Base-by-base conservation (phyloP, 2,888 invertebrate genomes). In the Apotomis turbidana region DNA sequence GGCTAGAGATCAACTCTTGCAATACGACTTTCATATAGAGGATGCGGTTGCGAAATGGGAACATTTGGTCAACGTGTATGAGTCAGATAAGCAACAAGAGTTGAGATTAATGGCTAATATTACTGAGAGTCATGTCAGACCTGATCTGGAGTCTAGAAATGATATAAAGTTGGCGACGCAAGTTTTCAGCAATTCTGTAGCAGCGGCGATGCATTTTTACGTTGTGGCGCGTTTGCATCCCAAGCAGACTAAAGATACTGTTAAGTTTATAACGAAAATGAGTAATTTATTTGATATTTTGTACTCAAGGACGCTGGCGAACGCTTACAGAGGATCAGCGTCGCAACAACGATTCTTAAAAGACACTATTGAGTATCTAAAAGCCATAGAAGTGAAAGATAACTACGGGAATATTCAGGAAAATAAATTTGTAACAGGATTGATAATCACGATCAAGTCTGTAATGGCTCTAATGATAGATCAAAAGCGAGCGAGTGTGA, bases 1-100 rank as follows among this genome's bases (percentile, higher is more conserved):
- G 8, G 68, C 77, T n/a, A 51, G 76, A 46, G 73, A 76, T 36
- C 73, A 74, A 13, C 61, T 78, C 0, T 67, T 63, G 44, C 68
- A 69, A 55, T 74, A 61, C 69, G 27, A 78, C 72, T 74, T 71
- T 5, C 15, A 61, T 46, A 61, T 62, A 5, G 68, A 44, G 1
- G 15, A 13, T 5, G n/a, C 49, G 57, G 46, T 68, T 3, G 66
- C 70, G 9, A 75, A 75, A 61, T 68, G 67, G 70, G 27, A 51
- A 15, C 63, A 75, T 57, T 63, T 75, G 12, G 6, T 52, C 10
- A 44, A 44, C 5, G 55, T 71, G 0, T 73, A 71, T 13, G 41
- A 73, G 4, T 4, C 46, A 6, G 74, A 75, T 13, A 57, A 49
- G 12, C n/a, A 71, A 10, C 46, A 68, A 12, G 60, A 67, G 15